Evolutionary conservation across 2,888 invertebrate species (phyloP).

Genomic region (Schizaphis graminum): DNA sequence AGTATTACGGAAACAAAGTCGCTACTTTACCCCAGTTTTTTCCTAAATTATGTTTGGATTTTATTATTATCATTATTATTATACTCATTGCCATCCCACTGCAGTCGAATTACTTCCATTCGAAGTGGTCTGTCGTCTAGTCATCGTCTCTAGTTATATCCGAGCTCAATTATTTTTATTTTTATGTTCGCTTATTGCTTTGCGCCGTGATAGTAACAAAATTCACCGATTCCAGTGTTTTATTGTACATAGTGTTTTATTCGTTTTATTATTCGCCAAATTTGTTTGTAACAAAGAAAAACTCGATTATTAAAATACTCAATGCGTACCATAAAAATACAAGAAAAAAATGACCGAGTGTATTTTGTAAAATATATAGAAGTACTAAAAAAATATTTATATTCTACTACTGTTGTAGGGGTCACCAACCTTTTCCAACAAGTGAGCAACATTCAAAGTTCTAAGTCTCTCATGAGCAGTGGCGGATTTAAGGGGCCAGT

Average conservation of each 20-base stretch:
- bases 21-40: conserved; percentile 56
- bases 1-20: conserved; percentile 63
- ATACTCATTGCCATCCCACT: conserved; percentile 2
- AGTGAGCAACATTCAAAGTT: not conserved
- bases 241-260: conserved; percentile 10
- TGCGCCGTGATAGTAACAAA: not conserved
- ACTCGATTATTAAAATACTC: not conserved
- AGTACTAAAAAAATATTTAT: not conserved
- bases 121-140: conserved; percentile 61
- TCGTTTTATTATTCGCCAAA: conserved; percentile 1
- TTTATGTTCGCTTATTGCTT: conserved; percentile 42
- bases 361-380: not conserved
- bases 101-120: conserved; percentile 63
- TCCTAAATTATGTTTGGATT: conserved; percentile 64
- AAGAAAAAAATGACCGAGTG: not conserved
- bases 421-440: not conserved
- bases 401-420: not conserved
- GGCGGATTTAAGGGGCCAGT: no score
- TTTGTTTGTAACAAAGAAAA: not conserved
- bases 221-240: conserved; percentile 1
- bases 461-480: not conserved
- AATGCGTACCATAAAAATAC: not conserved
- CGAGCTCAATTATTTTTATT: conserved; percentile 64
- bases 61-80: conserved; percentile 61
- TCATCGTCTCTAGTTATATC: conserved; percentile 17